Conservation (phyloP, 2,797 vertebrate genomes). For the Rhinella marina region DNA sequence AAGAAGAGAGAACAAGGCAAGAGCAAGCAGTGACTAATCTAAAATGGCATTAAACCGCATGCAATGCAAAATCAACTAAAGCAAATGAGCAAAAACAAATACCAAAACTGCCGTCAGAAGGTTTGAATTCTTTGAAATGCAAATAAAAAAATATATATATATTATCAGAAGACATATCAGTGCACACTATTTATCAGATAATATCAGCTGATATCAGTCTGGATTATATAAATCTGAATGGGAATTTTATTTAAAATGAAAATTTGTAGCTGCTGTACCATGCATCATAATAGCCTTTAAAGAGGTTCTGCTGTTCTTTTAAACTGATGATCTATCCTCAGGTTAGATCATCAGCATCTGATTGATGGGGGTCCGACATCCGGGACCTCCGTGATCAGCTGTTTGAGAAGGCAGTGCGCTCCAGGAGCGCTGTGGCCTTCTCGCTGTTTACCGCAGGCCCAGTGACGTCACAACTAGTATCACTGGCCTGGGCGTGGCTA, state of each 20-base stretch:
- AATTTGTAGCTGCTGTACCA: no score
- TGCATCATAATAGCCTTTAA: no score
- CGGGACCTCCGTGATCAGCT: no score
- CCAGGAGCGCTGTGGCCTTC: no score
- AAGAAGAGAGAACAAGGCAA: constrained; percentile 78
- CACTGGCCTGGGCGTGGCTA: no score
- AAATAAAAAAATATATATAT: constrained; percentile 57
- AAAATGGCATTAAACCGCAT: constrained; percentile 73
- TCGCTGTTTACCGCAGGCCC: no score
- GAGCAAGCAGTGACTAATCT: constrained; percentile 77
- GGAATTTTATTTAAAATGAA: background rate
- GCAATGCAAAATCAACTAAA: constrained; percentile 69
- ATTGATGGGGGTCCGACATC: no score
- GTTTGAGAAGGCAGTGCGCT: no score
- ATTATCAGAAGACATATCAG: background rate
- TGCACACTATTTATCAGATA: background rate
- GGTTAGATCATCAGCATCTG: no score
- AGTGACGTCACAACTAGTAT: no score
- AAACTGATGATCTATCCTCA: no score
- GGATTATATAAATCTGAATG: background rate
- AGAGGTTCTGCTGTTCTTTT: no score
- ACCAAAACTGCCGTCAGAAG: constrained; percentile 77
- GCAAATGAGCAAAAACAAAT: constrained; percentile 73
- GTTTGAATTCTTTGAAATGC: constrained; percentile 82
- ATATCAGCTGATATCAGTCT: background rate